phyloP scores from a whole-genome alignment of 2,113 vertebrate species.

The Pyrgilauda ruficollis region DNA sequence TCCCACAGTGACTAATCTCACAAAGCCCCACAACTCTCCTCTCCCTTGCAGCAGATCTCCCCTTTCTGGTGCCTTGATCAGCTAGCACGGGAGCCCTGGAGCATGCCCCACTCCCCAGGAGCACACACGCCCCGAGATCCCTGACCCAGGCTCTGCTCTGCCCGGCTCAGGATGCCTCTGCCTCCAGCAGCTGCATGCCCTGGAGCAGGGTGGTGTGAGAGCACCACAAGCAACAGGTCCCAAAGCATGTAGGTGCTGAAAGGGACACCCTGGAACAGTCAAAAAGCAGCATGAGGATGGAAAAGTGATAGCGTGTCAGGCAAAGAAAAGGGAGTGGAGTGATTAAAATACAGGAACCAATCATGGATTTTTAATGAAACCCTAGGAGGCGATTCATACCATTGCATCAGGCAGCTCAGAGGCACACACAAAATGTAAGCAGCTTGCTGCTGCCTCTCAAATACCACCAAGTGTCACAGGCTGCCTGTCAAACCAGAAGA shows the following conservation, averaged over 20 bases:
- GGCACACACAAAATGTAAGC: background rate
- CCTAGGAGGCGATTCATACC: background rate
- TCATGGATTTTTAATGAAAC: background rate
- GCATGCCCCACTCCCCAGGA: background rate
- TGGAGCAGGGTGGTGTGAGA: background rate
- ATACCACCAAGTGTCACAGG: background rate
- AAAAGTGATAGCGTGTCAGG: background rate
- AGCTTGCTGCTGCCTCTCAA: background rate
- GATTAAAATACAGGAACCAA: background rate
- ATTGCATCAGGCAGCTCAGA: background rate
- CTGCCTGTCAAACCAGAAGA: background rate
- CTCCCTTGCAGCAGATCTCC: background rate
- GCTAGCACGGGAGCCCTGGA: background rate
- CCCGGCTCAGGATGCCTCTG: background rate
- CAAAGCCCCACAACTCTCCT: background rate
- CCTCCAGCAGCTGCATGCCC: background rate
- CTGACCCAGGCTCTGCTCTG: slow-evolving; percentile 24
- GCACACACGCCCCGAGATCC: background rate
- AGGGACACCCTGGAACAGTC: slow-evolving; percentile 29
- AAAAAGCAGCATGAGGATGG: slow-evolving; percentile 43
- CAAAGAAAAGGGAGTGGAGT: slow-evolving; percentile 5
- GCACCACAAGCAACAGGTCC: background rate
- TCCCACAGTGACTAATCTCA: background rate
- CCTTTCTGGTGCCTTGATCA: background rate
- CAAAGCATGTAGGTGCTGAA: slow-evolving; percentile 16